Evolutionary conservation across 2,888 invertebrate species (phyloP).

Genomic region (Caradrina clavipalpis): DNA sequence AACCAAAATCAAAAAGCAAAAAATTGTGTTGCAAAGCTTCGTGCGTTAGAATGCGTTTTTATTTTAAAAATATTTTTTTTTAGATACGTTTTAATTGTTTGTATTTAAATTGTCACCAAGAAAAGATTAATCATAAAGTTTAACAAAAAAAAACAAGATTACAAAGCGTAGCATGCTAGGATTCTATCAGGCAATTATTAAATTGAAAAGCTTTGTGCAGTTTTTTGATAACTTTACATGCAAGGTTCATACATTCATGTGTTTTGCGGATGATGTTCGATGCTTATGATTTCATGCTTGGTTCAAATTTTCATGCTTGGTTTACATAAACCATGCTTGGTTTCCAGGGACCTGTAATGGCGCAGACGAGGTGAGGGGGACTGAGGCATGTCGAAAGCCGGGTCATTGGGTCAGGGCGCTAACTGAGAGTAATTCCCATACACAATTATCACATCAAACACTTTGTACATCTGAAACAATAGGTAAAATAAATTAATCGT

Average conservation of each 20-base stretch:
- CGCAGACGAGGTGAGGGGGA: constrained; percentile 93
- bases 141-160: constrained; percentile 5
- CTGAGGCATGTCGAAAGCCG: constrained; percentile 94
- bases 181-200: constrained; percentile 15
- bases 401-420: constrained; percentile 91
- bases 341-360: constrained; percentile 93
- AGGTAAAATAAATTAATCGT: constrained; percentile 60
- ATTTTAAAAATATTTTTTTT: neutral
- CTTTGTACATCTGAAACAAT: constrained; percentile 90
- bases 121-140: neutral
- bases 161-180: constrained; percentile 43
- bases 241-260: constrained; percentile 53
- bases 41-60: neutral
- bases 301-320: constrained; percentile 59
- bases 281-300: constrained; percentile 62
- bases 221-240: constrained; percentile 40
- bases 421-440: constrained; percentile 85
- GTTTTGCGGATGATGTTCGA: constrained; percentile 51
- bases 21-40: constrained; percentile 28
- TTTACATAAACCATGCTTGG: constrained; percentile 80
- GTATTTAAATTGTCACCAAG: neutral
- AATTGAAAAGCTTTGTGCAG: constrained; percentile 5
- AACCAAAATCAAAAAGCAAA: constrained; percentile 16
- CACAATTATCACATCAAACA: constrained; percentile 90
- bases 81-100: neutral